Evolutionary conservation across 2,888 invertebrate genomes (phyloP).

Genomic region (Gymnosoma rotundatum): DNA sequence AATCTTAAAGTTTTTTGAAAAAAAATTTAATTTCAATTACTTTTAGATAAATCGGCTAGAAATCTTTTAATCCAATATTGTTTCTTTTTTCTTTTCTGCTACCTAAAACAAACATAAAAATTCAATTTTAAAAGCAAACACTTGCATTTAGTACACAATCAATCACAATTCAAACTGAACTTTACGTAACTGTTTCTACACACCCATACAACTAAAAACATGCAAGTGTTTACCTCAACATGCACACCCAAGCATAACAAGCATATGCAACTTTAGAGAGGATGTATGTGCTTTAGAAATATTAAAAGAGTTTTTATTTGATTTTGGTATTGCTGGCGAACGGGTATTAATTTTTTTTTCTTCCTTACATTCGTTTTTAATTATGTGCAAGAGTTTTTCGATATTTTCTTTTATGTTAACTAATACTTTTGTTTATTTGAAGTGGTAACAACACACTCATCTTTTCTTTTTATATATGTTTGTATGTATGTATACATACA

Average conservation of each 20-base stretch:
- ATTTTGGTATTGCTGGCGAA: slow-evolving; percentile 11
- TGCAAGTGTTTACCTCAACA: slow-evolving; percentile 2
- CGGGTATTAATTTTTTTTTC: slow-evolving; percentile 2
- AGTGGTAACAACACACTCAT: slow-evolving; percentile 47
- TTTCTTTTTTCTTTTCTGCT: slow-evolving; percentile 3
- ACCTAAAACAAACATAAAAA: slow-evolving; percentile 61
- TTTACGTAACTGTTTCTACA: slow-evolving; percentile 23
- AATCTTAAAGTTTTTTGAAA: slow-evolving; percentile 19
- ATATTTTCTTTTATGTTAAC: slow-evolving; percentile 49
- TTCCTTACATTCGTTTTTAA: not conserved
- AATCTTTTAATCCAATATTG: not conserved
- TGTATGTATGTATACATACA: slow-evolving; percentile 20
- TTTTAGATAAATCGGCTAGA: slow-evolving; percentile 4
- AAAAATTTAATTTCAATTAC: slow-evolving; percentile 56
- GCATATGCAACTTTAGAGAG: not conserved
- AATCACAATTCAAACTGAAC: slow-evolving; percentile 60
- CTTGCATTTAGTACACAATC: slow-evolving; percentile 67
- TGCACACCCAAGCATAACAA: not conserved
- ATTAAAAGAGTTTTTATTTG: not conserved
- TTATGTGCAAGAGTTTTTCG: not conserved
- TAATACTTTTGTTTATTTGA: slow-evolving; percentile 66
- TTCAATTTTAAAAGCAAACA: slow-evolving; percentile 69
- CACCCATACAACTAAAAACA: not conserved
- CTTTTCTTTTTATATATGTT: not conserved
- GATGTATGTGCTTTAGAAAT: not conserved